Evolutionary conservation across 1,140 invertebrate species (phyloP), one percentile per base, ranked within the genome.

Genomic region (Teleogryllus occipitalis): DNA sequence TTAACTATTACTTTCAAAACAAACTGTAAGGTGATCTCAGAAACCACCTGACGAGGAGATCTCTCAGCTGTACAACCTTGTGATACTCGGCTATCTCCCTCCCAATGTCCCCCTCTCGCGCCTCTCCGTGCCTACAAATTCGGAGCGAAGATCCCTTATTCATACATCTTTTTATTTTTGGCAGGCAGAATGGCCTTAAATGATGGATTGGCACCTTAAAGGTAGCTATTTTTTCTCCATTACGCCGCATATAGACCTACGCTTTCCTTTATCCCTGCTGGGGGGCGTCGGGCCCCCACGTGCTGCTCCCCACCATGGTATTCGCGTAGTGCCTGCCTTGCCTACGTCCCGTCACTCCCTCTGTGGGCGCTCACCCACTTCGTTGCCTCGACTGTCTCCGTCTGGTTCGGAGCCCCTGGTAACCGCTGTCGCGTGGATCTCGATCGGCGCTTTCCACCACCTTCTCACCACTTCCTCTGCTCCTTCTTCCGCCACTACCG

Each of bases 121-220:
- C 5, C 27, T 65, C 54, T 65, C 54, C 54, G 10, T 65, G 10
- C 54, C 18, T 65, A 65, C 54, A 65, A 65, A 65, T 65, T 65
- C 54, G 54, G 54, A 1, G 18, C 54, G 54, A 65, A 18, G 54
- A 65, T 65, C 54, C 18, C 54, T 65, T 65, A 65, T 65, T 65
- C 54, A 65, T 76, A 75, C 18, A n/a, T 47, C 46, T 47, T 21
- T 76, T 47, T 76, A 76, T 76, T 54, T n/a, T 77, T 77, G 15
- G 18, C 47, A 47, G 21, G 47, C 47, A 48, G 48, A 77, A 47
- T 49, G 22, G 76, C 47, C 76, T 54, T 77, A 77, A 77, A 77
- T 77, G 76, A 77, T 77, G 76, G 46, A 77, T 77, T 77, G 47
- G 76, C 47, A 48, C 46, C 76, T 48, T 77, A 48, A 7, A 77